Base-by-base conservation (phyloP, 2,113 vertebrate species). In the Hyperopisus bebe region DNA sequence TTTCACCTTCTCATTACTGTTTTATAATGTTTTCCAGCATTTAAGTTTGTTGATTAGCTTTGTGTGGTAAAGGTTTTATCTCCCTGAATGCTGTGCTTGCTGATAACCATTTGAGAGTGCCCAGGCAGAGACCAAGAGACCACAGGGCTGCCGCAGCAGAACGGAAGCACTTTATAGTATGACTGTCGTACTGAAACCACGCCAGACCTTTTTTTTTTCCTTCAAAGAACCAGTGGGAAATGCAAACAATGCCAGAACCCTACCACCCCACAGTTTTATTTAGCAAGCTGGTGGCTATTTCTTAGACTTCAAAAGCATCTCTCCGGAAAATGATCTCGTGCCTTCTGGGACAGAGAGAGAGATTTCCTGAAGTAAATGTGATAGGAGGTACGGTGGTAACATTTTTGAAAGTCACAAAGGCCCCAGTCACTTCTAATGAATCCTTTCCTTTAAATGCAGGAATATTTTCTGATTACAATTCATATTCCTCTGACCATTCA, bases 231-330 rank as follows among this genome's bases (percentile, higher is more conserved):
- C 80, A 47, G 39, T 47, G 80, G 44, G 44, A 84, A 84, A 84
- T 47, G 80, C 46, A 47, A 84, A 47, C 82, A 84, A 47, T 84
- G 44, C 1, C 19, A n/a, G 21, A n/a, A 42, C 35, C 82, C 24
- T 44, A 24, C 42, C 42, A 53, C 55, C 31, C 50, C n/a, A n/a
- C 21, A n/a, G 48, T 87, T 53, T 53, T 53, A 53, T 47, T 27
- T 48, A 53, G 66, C 48, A 27, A 15, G 9, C 48, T 55, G 70
- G 74, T 47, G 62, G 88, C 88, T 89, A 31, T 82, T 77, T 89
- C 70, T 83, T 82, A 21, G 27, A 51, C 46, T 89, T 82, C 47
- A 89, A 89, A 89, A 83, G 70, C 70, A 24, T 82, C 19, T n/a
- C 19, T 58, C 21, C 39, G 2, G 74, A 82, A 82, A 82, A 48